Evolutionary conservation across 2,797 vertebrate genomes (phyloP).

Genomic region (Aldrovandia affinis): DNA sequence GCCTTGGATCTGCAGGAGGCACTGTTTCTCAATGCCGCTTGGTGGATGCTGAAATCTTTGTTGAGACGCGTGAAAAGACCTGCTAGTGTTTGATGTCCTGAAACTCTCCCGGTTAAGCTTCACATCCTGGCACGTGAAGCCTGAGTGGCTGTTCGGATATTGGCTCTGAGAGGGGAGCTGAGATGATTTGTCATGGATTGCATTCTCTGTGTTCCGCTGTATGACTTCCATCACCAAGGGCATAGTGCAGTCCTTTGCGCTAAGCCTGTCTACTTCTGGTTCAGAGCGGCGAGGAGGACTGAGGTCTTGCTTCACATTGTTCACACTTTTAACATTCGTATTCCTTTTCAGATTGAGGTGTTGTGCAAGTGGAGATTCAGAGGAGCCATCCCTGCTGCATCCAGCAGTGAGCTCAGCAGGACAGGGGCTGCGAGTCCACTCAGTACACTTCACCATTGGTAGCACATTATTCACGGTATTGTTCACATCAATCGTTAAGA

Average conservation of each 20-base stretch:
- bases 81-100: conserved; percentile 24
- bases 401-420: conserved; percentile 31
- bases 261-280: conserved; percentile 15
- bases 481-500: conserved; percentile 42
- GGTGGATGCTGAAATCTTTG: conserved; percentile 66
- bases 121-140: conserved; percentile 38
- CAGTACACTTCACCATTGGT: conserved; percentile 29
- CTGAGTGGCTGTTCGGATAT: conserved; percentile 69
- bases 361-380: conserved; percentile 14
- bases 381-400: conserved; percentile 10
- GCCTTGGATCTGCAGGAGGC: conserved; percentile 66
- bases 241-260: conserved; percentile 35
- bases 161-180: conserved; percentile 52
- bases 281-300: not conserved
- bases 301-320: not conserved
- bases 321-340: conserved; percentile 22
- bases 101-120: conserved; percentile 31
- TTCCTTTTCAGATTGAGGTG: conserved; percentile 25
- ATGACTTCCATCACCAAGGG: conserved; percentile 31
- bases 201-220: conserved; percentile 56
- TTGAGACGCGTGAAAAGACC: conserved; percentile 56
- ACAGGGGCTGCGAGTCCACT: conserved; percentile 21
- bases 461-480: conserved; percentile 22
- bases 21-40: conserved; percentile 69
- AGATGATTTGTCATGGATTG: conserved; percentile 57